A percentile compares a stretch with the other conserved stretches of the same genome.
phyloP scores from a whole-genome alignment of 2,797 vertebrate genomes.

The Rhinoraja longicauda region DNA sequence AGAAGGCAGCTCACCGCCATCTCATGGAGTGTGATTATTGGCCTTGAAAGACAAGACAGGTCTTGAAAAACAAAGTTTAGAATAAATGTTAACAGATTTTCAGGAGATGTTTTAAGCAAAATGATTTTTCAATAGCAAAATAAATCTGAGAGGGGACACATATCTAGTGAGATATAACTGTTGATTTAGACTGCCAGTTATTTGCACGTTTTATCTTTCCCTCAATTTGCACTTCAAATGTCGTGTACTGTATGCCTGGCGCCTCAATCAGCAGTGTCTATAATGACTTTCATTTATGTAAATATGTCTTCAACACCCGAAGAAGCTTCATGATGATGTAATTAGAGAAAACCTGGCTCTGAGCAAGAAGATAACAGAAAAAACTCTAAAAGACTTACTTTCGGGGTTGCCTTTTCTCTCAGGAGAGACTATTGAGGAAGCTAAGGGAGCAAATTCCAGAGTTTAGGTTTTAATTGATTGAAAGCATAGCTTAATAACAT shows the following conservation, averaged over 20 bases:
- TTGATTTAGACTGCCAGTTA: neutral
- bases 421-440: neutral
- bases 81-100: neutral
- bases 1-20: no score
- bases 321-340: neutral
- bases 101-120: neutral
- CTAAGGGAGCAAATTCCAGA: neutral
- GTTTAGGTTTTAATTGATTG: neutral
- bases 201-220: neutral
- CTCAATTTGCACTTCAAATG: neutral
- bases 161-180: neutral
- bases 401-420: neutral
- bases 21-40: no score
- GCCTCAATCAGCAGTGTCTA: neutral
- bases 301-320: no score
- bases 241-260: neutral
- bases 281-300: neutral
- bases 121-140: neutral
- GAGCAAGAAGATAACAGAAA: neutral
- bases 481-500: no score
- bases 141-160: no score
- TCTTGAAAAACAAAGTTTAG: no score
- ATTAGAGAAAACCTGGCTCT: neutral
- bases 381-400: neutral
- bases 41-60: no score